These are phyloP conservation scores for Drosophila tsacasi DNA, from an alignment of 1,140 invertebrate genomes.

Conservation along the genomic window DNA sequence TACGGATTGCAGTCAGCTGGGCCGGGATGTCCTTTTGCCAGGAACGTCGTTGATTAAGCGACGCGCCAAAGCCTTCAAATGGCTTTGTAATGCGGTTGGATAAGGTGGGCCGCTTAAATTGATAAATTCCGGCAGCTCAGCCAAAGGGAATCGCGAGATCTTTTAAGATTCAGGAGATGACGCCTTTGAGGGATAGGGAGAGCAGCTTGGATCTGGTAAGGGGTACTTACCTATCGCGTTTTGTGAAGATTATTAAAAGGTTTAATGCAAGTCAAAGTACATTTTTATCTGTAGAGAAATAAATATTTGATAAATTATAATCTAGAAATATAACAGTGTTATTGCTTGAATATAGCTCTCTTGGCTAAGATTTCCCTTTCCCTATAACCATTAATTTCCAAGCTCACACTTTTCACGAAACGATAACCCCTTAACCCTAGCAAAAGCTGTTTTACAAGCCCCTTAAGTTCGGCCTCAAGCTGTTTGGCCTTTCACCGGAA, in stretches of 20 bases:
- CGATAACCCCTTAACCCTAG: background rate
- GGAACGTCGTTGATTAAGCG: conserved; percentile 46
- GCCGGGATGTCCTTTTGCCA: conserved; percentile 47
- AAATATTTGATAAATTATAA: background rate
- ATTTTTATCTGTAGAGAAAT: background rate
- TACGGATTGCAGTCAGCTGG: conserved; percentile 49
- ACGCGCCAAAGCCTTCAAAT: conserved; percentile 45
- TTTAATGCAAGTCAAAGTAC: background rate
- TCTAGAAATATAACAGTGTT: background rate
- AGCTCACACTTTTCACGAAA: background rate
- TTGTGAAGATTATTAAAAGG: background rate
- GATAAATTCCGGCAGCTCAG: conserved; percentile 37
- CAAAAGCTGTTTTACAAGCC: conserved; percentile 5
- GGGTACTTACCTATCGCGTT: background rate
- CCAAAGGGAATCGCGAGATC: conserved; percentile 16
- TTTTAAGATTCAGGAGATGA: background rate
- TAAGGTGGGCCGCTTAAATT: conserved; percentile 39
- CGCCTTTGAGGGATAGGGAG: background rate
- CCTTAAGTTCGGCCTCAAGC: conserved; percentile 18
- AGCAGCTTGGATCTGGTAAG: background rate
- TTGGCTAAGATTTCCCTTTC: background rate
- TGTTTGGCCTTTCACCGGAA: conserved; percentile 23
- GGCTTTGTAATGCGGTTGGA: conserved; percentile 53
- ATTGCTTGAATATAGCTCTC: no score
- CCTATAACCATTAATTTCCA: background rate